These are phyloP conservation scores for Palythoa heliodiscus DNA, from an alignment of 92 coral and sea anemone species.

Conservation along the genomic window DNA sequence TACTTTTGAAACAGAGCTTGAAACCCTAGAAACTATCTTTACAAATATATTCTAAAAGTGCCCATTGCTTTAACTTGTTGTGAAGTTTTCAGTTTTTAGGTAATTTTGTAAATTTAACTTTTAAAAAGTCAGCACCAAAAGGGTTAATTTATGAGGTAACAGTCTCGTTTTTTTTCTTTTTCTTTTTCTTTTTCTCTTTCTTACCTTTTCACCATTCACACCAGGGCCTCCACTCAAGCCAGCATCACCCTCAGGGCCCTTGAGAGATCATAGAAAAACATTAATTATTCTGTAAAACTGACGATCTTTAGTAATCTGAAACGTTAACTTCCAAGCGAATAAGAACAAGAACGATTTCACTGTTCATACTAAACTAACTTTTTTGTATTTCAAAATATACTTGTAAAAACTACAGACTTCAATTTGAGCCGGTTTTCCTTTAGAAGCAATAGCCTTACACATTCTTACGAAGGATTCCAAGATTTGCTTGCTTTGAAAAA, in stretches of 20 bases:
- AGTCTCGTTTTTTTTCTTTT: no score
- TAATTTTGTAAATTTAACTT: no score
- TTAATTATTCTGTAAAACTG: neutral
- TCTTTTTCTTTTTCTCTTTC: no score
- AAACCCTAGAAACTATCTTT: no score
- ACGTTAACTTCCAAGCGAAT: neutral
- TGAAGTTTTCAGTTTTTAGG: no score
- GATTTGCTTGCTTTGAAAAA: neutral
- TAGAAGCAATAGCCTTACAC: neutral
- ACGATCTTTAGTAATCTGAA: neutral
- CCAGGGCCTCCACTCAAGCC: conserved; percentile 9
- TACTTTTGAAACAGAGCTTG: no score
- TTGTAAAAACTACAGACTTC: neutral
- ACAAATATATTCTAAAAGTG: no score
- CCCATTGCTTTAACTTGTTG: no score
- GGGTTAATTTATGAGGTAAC: no score
- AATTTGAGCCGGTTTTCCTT: neutral
- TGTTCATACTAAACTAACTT: neutral
- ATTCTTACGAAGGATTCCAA: neutral
- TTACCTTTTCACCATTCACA: neutral
- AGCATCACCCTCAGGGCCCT: conserved; percentile 22
- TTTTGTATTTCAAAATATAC: neutral
- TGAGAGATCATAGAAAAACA: neutral
- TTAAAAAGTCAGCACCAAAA: no score
- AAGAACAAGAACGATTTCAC: neutral